phyloP scores from a whole-genome alignment of 2,797 vertebrate genomes.

The Trichosurus vulpecula region DNA sequence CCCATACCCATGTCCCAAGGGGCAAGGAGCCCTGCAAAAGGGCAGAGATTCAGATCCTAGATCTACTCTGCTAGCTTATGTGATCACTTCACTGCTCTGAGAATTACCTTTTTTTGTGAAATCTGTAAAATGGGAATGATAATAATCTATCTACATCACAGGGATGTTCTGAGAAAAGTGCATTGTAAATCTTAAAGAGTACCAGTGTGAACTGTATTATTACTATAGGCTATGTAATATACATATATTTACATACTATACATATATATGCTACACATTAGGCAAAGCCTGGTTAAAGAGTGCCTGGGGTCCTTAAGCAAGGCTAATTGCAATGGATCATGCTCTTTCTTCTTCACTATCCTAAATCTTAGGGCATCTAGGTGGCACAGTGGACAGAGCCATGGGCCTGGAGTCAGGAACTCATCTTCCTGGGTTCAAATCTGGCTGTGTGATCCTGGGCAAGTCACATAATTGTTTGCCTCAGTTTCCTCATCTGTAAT shows the following conservation, averaged over 20 bases:
- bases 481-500: neutral
- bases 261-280: neutral
- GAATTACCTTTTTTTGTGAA: neutral
- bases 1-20: neutral
- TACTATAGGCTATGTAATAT: neutral
- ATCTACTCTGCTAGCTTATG: neutral
- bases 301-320: neutral
- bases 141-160: neutral
- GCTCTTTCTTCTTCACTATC: neutral
- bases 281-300: neutral
- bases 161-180: neutral
- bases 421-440: neutral
- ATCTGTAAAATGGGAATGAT: neutral
- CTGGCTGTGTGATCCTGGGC: neutral
- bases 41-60: neutral
- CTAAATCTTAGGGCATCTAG: neutral
- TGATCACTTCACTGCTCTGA: neutral
- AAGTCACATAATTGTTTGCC: neutral
- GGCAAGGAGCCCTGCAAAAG: neutral
- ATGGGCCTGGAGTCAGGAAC: neutral
- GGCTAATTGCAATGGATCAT: neutral
- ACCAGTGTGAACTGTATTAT: neutral
- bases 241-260: neutral
- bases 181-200: neutral
- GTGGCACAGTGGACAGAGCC: neutral